Evolutionary conservation across 2,113 vertebrate species (phyloP).

Genomic region (Psammodynastes pulverulentus): DNA sequence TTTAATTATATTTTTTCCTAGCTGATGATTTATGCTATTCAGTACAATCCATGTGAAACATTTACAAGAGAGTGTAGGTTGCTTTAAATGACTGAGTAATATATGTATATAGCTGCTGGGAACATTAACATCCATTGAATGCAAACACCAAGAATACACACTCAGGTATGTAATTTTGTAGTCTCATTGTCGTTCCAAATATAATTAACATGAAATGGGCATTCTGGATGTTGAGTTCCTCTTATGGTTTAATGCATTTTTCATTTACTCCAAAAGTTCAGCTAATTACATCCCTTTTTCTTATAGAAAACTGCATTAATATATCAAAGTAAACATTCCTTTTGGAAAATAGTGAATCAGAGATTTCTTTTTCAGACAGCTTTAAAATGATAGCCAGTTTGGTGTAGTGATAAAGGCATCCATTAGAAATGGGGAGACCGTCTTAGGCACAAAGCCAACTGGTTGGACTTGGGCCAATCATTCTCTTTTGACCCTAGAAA

Average conservation of each 20-base stretch:
- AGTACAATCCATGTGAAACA: constrained; percentile 50
- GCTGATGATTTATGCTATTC: constrained; percentile 51
- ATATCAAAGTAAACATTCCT: background rate
- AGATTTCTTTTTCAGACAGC: background rate
- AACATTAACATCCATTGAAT: constrained; percentile 58
- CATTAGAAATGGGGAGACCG: background rate
- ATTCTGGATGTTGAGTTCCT: constrained; percentile 32
- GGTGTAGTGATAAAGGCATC: background rate
- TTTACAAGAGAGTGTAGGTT: constrained; percentile 58
- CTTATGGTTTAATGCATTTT: constrained; percentile 35
- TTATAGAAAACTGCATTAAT: constrained; percentile 36
- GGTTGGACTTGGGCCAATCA: background rate
- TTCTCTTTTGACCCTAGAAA: background rate
- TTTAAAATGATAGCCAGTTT: background rate
- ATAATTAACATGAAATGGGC: constrained; percentile 59
- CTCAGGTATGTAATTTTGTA: constrained; percentile 57
- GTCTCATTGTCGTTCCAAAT: constrained; percentile 56
- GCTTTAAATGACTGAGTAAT: constrained; percentile 60
- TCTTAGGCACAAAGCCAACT: background rate
- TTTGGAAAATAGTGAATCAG: background rate
- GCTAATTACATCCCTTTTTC: background rate
- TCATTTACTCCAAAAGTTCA: constrained; percentile 36
- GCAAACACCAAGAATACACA: constrained; percentile 52
- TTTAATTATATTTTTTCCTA: constrained; percentile 35
- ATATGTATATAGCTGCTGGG: constrained; percentile 52